Conservation (phyloP, 2,797 vertebrate genomes). For the Pitangus sulphuratus region DNA sequence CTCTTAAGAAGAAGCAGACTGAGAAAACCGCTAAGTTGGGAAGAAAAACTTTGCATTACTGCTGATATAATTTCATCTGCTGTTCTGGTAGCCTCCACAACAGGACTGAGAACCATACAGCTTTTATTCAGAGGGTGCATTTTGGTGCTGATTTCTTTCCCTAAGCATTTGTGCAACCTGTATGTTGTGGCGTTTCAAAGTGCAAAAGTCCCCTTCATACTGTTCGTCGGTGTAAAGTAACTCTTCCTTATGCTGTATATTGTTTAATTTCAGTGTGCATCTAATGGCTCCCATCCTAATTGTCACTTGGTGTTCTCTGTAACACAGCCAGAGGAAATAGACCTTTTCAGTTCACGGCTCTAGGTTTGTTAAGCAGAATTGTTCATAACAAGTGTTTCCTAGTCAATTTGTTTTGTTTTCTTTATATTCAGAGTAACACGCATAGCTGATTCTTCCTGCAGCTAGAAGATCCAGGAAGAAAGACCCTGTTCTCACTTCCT, state of each 20-base stretch:
- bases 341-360: background rate
- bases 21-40: constrained; percentile 43
- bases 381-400: constrained; percentile 21
- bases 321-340: constrained; percentile 3
- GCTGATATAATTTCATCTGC: constrained; percentile 34
- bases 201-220: background rate
- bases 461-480: constrained; percentile 51
- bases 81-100: background rate
- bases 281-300: background rate
- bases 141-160: background rate
- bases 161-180: background rate
- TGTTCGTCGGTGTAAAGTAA: background rate
- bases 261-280: background rate
- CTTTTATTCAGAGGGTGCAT: background rate
- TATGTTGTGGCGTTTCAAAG: background rate
- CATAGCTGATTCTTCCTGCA: constrained; percentile 48
- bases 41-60: constrained; percentile 26
- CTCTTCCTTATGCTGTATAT: background rate
- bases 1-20: constrained; percentile 68
- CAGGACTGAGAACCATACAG: background rate
- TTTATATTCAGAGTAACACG: constrained; percentile 1
- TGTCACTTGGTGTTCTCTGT: background rate
- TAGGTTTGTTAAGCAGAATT: constrained; percentile 21
- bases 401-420: constrained; percentile 49
- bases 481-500: constrained; percentile 37